Evolutionary conservation across 1,140 invertebrate genomes (phyloP).

Genomic region (Ceratina japonica): DNA sequence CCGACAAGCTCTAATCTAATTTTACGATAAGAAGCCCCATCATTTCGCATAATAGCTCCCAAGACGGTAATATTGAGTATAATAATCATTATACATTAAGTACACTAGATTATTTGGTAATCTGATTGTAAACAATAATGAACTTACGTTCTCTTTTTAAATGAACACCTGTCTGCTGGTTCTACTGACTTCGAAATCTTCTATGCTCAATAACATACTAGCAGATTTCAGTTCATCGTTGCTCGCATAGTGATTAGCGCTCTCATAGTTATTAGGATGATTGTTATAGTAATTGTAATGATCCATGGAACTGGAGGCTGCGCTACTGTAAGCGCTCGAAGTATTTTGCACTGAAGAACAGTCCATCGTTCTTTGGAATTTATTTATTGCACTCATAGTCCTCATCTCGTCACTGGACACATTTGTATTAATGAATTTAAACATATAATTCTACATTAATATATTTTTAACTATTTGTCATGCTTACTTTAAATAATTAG

Average conservation of each 20-base stretch:
- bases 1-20: constrained; percentile 35
- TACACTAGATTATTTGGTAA: too few species aligned
- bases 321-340: constrained; percentile 77
- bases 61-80: not conserved
- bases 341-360: constrained; percentile 77
- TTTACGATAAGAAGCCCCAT: too few species aligned
- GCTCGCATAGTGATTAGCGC: constrained; percentile 72
- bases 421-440: too few species aligned
- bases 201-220: constrained; percentile 75
- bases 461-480: not conserved
- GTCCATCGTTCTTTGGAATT: constrained; percentile 74
- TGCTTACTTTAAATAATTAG: constrained; percentile 74
- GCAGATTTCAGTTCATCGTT: constrained; percentile 73
- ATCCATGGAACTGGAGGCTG: constrained; percentile 77
- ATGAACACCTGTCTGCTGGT: constrained; percentile 77
- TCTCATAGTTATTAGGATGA: too few species aligned
- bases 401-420: too few species aligned
- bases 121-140: too few species aligned
- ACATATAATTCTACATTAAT: too few species aligned
- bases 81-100: too few species aligned
- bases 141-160: constrained; percentile 27
- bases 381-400: constrained; percentile 67
- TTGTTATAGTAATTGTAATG: too few species aligned
- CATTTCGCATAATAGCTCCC: too few species aligned
- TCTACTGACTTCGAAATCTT: constrained; percentile 77